phyloP scores from a whole-genome alignment of 2,797 vertebrate species.

The Linurgus olivaceus region DNA sequence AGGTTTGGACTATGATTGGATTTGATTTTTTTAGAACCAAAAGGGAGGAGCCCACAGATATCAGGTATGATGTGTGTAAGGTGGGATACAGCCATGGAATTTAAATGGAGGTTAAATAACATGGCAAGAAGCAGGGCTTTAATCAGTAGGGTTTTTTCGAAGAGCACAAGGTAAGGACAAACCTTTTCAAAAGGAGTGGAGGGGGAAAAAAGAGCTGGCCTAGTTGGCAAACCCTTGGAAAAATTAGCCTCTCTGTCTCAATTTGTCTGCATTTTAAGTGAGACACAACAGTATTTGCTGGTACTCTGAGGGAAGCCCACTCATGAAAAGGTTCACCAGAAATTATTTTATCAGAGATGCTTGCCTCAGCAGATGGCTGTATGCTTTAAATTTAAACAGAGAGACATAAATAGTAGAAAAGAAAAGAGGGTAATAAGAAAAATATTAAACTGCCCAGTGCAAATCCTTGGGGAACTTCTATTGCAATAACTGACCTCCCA shows the following conservation, averaged over 20 bases:
- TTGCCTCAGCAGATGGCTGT: constrained; percentile 66
- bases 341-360: constrained; percentile 43
- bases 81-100: neutral
- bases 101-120: constrained; percentile 27
- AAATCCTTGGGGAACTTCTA: constrained; percentile 78
- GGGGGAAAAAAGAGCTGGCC: neutral
- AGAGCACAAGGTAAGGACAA: neutral
- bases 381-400: constrained; percentile 77
- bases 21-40: constrained; percentile 28
- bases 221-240: neutral
- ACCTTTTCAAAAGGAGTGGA: neutral
- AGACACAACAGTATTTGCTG: neutral
- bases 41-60: constrained; percentile 13
- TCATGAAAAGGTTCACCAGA: constrained; percentile 49
- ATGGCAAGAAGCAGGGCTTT: neutral
- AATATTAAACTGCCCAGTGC: constrained; percentile 80
- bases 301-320: neutral
- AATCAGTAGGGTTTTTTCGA: neutral
- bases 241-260: neutral
- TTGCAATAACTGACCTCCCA: constrained; percentile 82
- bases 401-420: constrained; percentile 80
- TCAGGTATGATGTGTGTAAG: neutral
- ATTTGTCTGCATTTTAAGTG: neutral
- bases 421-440: constrained; percentile 83
- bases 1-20: constrained; percentile 2